Evolutionary conservation across 2,797 vertebrate genomes (phyloP).

Genomic region (Enteromius anoplus): DNA sequence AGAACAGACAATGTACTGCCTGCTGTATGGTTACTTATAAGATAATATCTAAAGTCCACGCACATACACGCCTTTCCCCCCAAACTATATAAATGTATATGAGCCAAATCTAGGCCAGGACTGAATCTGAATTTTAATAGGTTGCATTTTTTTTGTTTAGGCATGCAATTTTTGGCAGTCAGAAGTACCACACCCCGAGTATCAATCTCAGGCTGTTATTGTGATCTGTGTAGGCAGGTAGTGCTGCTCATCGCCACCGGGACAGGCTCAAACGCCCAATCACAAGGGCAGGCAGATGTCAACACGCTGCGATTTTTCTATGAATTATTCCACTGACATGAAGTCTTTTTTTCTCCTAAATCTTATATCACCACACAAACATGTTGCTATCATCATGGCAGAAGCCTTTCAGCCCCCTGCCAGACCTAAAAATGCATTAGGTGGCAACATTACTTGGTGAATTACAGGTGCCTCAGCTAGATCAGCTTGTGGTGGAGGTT

Average conservation of each 20-base stretch:
- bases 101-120: slow-evolving; percentile 75
- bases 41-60: slow-evolving; percentile 77
- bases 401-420: slow-evolving; percentile 55
- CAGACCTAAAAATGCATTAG: slow-evolving; percentile 33
- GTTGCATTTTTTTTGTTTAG: slow-evolving; percentile 67
- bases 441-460: slow-evolving; percentile 18
- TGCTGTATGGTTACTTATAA: slow-evolving; percentile 69
- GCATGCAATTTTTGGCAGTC: slow-evolving; percentile 69
- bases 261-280: slow-evolving; percentile 55
- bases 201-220: slow-evolving; percentile 68
- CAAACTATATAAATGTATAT: slow-evolving; percentile 85
- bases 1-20: slow-evolving; percentile 62
- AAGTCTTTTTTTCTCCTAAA: slow-evolving; percentile 44
- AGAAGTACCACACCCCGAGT: slow-evolving; percentile 64
- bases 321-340: slow-evolving; percentile 68
- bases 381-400: slow-evolving; percentile 13
- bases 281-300: slow-evolving; percentile 62
- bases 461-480: slow-evolving; percentile 22
- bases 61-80: slow-evolving; percentile 52
- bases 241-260: slow-evolving; percentile 40
- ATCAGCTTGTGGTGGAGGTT: slow-evolving; percentile 10
- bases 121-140: slow-evolving; percentile 77
- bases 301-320: slow-evolving; percentile 51
- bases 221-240: slow-evolving; percentile 41
- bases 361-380: slow-evolving; percentile 19